phyloP scores from a whole-genome alignment of 2,888 invertebrate species.

The Agriopis leucophaearia region DNA sequence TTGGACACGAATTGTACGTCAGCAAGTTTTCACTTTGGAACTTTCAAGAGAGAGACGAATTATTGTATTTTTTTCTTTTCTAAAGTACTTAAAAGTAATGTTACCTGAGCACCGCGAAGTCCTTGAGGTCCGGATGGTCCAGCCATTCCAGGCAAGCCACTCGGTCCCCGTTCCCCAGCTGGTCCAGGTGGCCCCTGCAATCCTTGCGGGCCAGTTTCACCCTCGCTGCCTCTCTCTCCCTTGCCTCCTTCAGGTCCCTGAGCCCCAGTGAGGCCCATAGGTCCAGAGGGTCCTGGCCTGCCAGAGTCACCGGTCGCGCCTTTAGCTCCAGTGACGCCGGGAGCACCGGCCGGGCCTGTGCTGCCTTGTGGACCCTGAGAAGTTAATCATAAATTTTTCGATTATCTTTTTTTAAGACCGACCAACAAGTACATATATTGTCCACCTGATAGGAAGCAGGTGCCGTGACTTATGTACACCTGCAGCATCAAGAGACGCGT shows the following conservation, averaged over 20 bases:
- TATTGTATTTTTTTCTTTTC: neutral
- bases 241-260: conserved; percentile 91
- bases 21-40: no score
- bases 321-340: conserved; percentile 90
- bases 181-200: conserved; percentile 90
- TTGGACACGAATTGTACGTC: no score
- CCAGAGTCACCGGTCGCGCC: conserved; percentile 90
- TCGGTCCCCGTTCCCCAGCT: conserved; percentile 88
- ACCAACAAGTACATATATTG: no score
- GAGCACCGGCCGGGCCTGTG: conserved; percentile 88
- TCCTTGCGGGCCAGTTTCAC: conserved; percentile 90
- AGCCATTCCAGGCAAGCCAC: conserved; percentile 87
- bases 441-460: no score
- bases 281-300: conserved; percentile 88
- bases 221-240: conserved; percentile 91
- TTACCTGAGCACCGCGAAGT: conserved; percentile 87
- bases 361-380: conserved; percentile 90
- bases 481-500: no score
- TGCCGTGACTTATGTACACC: no score
- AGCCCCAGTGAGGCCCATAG: conserved; percentile 90
- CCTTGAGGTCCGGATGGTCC: conserved; percentile 89
- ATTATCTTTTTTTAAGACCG: no score
- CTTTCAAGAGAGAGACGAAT: neutral
- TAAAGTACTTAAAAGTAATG: neutral
- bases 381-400: neutral